A percentile compares a stretch with the other conserved stretches of the same genome.
phyloP scores from a whole-genome alignment of 2,113 vertebrate species.

The Coreoperca whiteheadi region DNA sequence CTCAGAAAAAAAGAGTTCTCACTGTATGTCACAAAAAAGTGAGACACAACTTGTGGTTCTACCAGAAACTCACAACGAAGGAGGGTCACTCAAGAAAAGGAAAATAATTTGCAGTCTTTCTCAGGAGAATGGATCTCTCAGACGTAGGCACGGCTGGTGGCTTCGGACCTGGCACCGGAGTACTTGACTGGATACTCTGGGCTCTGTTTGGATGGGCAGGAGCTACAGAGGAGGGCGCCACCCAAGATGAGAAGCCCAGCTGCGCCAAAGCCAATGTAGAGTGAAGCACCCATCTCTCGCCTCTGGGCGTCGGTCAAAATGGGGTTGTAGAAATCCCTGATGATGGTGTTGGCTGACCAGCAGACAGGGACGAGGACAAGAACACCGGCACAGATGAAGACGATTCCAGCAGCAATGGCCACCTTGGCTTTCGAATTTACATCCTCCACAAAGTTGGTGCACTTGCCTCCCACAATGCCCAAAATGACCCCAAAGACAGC shows the following conservation, averaged over 20 bases:
- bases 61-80: constrained; percentile 17
- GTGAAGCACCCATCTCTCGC: constrained; percentile 86
- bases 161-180: constrained; percentile 67
- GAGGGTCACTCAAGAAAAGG: background rate
- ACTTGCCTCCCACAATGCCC: constrained; percentile 88
- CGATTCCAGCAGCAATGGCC: constrained; percentile 85
- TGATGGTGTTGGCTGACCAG: constrained; percentile 91
- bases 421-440: constrained; percentile 84
- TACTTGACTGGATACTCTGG: constrained; percentile 83
- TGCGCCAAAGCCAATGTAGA: constrained; percentile 93
- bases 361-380: constrained; percentile 89
- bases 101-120: constrained; percentile 44
- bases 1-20: background rate
- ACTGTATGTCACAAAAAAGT: background rate
- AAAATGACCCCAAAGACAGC: constrained; percentile 84
- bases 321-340: constrained; percentile 92
- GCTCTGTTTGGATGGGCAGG: constrained; percentile 85
- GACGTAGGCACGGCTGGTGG: constrained; percentile 80
- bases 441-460: constrained; percentile 92
- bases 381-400: constrained; percentile 87
- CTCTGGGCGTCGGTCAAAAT: constrained; percentile 71
- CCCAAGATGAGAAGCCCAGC: constrained; percentile 88
- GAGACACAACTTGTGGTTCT: background rate
- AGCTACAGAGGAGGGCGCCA: constrained; percentile 90
- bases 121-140: constrained; percentile 39